Percentiles rank a stretch among this genome's conserved stretches.
Evolutionary conservation across 2,888 invertebrate genomes (phyloP).

Genomic region (Stegophylla sp.): DNA sequence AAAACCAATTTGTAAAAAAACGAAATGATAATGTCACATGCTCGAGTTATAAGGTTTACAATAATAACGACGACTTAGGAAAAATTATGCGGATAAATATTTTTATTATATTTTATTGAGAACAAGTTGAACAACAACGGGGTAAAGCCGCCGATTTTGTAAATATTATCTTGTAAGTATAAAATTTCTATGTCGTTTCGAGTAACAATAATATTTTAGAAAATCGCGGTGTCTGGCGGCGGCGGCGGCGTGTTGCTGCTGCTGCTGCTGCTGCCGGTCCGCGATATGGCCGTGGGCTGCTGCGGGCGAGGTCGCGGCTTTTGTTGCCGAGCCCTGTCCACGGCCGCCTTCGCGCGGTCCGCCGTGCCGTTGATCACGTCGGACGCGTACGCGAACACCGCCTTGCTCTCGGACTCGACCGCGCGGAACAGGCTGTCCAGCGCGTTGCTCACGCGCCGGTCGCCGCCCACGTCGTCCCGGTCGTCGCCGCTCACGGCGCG

Average conservation of each 20-base stretch:
- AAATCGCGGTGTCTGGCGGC: no score
- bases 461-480: slow-evolving; percentile 23
- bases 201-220: no score
- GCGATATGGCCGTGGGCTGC: neutral
- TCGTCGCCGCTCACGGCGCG: slow-evolving; percentile 18
- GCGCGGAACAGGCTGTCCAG: slow-evolving; percentile 38
- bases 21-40: no score
- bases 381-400: slow-evolving; percentile 43
- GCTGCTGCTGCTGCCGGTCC: neutral
- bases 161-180: no score
- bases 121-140: no score
- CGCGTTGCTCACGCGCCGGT: slow-evolving; percentile 19
- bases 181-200: no score
- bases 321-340: slow-evolving; percentile 14
- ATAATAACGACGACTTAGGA: no score
- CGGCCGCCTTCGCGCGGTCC: slow-evolving; percentile 48
- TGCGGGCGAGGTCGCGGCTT: neutral
- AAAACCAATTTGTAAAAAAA: no score
- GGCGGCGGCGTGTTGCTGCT: neutral
- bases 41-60: no score
- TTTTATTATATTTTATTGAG: no score
- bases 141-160: no score
- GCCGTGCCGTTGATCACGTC: slow-evolving; percentile 49
- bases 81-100: no score
- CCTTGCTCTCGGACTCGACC: slow-evolving; percentile 34